These are phyloP conservation scores for Botia almorhae DNA, from an alignment of 2,797 vertebrate species.

Conservation along the genomic window DNA sequence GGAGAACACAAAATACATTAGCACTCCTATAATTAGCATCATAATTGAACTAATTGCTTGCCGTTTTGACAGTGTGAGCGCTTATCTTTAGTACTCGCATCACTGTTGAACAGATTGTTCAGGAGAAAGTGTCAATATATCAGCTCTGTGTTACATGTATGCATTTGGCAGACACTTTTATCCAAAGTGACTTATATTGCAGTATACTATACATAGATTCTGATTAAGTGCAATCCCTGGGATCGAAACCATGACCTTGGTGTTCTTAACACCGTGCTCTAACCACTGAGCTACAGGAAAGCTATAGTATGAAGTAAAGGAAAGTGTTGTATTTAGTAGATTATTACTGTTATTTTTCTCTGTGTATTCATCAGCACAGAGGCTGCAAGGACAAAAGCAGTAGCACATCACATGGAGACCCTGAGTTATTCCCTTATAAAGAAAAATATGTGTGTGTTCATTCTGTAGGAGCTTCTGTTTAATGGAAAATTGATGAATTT, in stretches of 20 bases:
- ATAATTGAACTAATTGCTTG: conserved; percentile 61
- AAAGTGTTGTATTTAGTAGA: conserved; percentile 8
- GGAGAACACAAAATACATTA: conserved; percentile 62
- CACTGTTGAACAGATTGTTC: conserved; percentile 12
- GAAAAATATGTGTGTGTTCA: conserved; percentile 37
- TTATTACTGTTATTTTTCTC: conserved; percentile 32
- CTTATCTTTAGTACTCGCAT: background rate
- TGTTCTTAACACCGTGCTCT: too few relatives aligned
- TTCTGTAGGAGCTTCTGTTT: too few relatives aligned
- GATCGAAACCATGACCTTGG: too few relatives aligned
- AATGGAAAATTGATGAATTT: too few relatives aligned
- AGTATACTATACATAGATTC: too few relatives aligned
- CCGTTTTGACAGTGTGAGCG: background rate
- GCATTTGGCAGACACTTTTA: too few relatives aligned
- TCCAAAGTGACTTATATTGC: too few relatives aligned
- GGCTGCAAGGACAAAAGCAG: conserved; percentile 57
- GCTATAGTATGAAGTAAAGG: too few relatives aligned
- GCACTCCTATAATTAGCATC: conserved; percentile 64
- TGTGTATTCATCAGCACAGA: conserved; percentile 46
- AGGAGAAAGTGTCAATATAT: conserved; percentile 21
- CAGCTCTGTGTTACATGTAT: background rate
- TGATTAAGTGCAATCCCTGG: too few relatives aligned
- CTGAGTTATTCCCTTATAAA: conserved; percentile 52
- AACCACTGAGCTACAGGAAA: too few relatives aligned
- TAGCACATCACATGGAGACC: conserved; percentile 15